Evolutionary conservation across 2,888 invertebrate genomes (phyloP).

Genomic region (Polydrusus tereticollis): DNA sequence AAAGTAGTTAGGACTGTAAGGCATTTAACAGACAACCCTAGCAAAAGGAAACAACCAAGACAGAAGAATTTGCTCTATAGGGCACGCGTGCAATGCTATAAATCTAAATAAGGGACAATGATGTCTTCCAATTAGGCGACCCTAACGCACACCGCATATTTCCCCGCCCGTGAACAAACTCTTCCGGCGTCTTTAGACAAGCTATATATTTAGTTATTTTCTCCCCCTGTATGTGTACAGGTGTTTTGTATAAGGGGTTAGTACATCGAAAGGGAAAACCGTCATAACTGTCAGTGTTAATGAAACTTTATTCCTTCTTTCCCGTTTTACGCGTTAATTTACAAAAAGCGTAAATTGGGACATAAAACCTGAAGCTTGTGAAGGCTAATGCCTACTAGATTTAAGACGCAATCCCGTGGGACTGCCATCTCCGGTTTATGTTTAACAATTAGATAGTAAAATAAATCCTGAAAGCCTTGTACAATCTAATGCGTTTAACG

Average conservation of each 20-base stretch:
- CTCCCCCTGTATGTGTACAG: constrained; percentile 38
- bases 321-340: constrained; percentile 37
- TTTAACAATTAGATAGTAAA: constrained; percentile 1
- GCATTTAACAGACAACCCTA: background rate
- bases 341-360: constrained; percentile 32
- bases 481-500: too few relatives aligned
- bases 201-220: constrained; percentile 34
- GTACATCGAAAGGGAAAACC: constrained; percentile 32
- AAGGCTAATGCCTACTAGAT: background rate
- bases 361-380: constrained; percentile 20
- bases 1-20: background rate
- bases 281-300: constrained; percentile 44
- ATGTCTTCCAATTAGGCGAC: constrained; percentile 42
- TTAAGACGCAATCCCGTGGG: background rate
- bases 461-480: background rate
- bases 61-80: background rate
- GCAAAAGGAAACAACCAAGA: background rate
- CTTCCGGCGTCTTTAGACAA: constrained; percentile 35
- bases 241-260: constrained; percentile 42
- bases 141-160: constrained; percentile 40
- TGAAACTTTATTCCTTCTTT: constrained; percentile 43
- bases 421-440: background rate
- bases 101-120: constrained; percentile 47
- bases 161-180: constrained; percentile 32
- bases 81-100: constrained; percentile 34